phyloP scores from a whole-genome alignment of 1,140 invertebrate genomes.

The Harlomillsia oculata region DNA sequence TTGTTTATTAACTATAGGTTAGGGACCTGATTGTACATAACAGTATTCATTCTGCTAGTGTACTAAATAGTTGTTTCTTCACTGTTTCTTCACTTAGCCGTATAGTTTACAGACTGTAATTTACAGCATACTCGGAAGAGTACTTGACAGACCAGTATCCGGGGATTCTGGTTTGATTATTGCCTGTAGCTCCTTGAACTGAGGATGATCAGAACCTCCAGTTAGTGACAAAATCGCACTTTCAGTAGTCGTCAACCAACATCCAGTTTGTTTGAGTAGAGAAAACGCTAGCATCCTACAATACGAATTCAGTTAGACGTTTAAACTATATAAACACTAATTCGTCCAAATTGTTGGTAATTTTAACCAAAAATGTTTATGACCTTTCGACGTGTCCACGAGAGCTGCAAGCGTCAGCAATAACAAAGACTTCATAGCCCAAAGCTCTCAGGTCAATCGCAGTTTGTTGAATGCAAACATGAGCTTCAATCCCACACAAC shows the following conservation, averaged over 20 bases:
- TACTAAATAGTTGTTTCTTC: no score
- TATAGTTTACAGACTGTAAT: no score
- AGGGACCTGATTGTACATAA: no score
- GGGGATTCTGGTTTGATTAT: constrained; percentile 48
- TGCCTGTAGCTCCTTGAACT: constrained; percentile 53
- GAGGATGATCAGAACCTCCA: constrained; percentile 50
- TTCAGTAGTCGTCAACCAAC: constrained; percentile 54
- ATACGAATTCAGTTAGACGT: no score
- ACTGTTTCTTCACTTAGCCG: no score
- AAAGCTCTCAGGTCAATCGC: constrained; percentile 47
- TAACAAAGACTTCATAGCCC: constrained; percentile 51
- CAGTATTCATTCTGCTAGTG: no score
- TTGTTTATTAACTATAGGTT: no score
- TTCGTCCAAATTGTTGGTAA: no score
- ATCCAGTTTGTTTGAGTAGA: constrained; percentile 51
- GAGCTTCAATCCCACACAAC: constrained; percentile 58
- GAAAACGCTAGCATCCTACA: constrained; percentile 45
- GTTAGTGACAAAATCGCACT: constrained; percentile 50
- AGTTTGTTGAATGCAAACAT: constrained; percentile 56
- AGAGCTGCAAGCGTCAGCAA: constrained; percentile 55
- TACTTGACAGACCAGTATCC: constrained; percentile 53
- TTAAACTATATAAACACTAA: constrained; percentile 3
- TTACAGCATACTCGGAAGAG: no score
- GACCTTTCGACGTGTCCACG: constrained; percentile 52
- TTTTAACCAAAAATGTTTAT: no score